phyloP scores from a whole-genome alignment of 2,797 vertebrate genomes.

The Agapornis canus region DNA sequence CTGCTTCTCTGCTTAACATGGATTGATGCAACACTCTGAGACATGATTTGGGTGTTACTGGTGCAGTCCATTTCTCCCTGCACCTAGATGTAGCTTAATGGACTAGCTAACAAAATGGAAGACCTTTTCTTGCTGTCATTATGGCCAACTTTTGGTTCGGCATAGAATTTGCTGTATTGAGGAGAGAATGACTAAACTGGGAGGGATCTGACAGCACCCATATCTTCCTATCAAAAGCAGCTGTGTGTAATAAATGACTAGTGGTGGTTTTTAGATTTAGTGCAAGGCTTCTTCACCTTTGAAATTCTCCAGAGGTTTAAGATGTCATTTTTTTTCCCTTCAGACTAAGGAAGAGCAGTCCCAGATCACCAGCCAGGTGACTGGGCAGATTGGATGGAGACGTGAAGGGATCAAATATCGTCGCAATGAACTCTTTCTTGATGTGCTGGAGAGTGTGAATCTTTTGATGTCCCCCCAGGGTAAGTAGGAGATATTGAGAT shows the following conservation, averaged over 20 bases:
- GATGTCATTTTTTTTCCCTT: neutral
- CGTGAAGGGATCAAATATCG: constrained; percentile 98
- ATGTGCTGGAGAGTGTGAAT: constrained; percentile 97
- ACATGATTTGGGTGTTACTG: neutral
- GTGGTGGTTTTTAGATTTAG: neutral
- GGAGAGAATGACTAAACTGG: neutral
- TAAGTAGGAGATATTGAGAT: constrained; percentile 53
- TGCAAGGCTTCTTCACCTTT: neutral
- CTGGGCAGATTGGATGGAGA: constrained; percentile 97
- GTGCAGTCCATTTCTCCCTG: neutral
- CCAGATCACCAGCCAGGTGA: constrained; percentile 99
- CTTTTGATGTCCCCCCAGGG: constrained; percentile 98
- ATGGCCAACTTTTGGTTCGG: neutral
- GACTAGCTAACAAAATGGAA: neutral
- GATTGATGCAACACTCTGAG: neutral
- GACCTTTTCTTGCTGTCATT: neutral
- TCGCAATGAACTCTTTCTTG: constrained; percentile 96
- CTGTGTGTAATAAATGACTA: neutral
- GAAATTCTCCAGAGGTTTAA: neutral
- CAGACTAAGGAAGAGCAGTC: constrained; percentile 99
- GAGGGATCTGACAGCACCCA: neutral
- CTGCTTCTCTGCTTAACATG: neutral
- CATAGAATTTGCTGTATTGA: neutral
- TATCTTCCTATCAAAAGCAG: neutral
- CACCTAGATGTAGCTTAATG: neutral